Conservation (phyloP, 2,113 vertebrate genomes). For the Brachypodius melanocephalos region DNA sequence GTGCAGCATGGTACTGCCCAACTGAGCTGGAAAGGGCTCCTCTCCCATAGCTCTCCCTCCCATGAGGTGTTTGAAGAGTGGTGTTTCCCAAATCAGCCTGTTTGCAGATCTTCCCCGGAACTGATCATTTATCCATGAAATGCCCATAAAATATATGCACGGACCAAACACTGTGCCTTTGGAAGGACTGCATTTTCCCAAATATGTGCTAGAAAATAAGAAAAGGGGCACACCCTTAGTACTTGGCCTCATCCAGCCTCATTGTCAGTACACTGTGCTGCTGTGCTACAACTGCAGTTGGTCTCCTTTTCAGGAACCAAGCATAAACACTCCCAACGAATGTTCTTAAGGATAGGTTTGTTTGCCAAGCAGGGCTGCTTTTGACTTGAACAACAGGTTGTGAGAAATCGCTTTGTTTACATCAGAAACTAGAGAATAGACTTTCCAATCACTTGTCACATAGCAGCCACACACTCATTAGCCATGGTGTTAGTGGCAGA, state of each 20-base stretch:
- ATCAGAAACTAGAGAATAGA: not conserved
- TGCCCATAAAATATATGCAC: not conserved
- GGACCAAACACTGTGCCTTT: not conserved
- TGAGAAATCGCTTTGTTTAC: slow-evolving; percentile 22
- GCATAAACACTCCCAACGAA: slow-evolving; percentile 11
- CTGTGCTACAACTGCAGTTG: not conserved
- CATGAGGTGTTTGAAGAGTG: not conserved
- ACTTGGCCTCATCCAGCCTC: not conserved
- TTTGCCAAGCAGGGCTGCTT: slow-evolving; percentile 12
- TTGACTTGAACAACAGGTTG: not conserved
- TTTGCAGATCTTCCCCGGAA: not conserved
- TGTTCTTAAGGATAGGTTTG: slow-evolving; percentile 6
- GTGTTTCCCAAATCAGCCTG: not conserved
- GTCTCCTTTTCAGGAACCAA: not conserved
- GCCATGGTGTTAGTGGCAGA: not conserved
- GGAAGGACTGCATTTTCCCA: not conserved
- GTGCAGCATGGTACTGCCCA: not conserved
- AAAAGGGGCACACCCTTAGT: not conserved
- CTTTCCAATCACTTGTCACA: slow-evolving; percentile 17
- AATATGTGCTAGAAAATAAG: not conserved
- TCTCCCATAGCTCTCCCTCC: not conserved
- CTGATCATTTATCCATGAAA: not conserved
- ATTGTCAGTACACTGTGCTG: not conserved
- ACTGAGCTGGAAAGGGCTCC: not conserved
- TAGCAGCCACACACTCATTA: not conserved